Conservation (phyloP, 1,140 invertebrate species). For the Anoplolepis gracilipes region DNA sequence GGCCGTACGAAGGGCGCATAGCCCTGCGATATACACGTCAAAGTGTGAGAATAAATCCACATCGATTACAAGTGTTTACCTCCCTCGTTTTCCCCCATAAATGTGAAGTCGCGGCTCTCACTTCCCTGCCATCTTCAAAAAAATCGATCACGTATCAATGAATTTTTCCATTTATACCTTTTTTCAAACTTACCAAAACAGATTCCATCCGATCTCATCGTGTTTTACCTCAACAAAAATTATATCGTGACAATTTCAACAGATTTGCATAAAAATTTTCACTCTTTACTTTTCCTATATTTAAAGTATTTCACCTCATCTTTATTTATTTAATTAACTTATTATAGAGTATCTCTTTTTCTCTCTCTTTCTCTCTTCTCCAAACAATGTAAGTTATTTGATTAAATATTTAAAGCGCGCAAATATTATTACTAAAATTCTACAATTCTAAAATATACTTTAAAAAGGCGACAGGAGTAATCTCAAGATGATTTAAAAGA, state of each 20-base stretch:
- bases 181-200: not conserved
- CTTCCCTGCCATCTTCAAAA: not conserved
- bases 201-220: not conserved
- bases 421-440: no score
- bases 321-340: not conserved
- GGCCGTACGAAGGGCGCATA: not conserved
- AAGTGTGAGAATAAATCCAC: not conserved
- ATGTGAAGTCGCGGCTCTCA: not conserved
- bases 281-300: not conserved
- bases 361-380: no score
- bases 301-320: not conserved
- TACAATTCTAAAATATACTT: no score
- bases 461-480: not conserved
- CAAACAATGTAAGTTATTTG: no score
- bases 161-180: not conserved
- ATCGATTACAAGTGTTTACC: conserved; percentile 37
- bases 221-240: not conserved
- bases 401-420: no score
- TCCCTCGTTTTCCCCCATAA: conserved; percentile 10
- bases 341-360: no score
- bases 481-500: not conserved
- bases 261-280: not conserved
- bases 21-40: not conserved
- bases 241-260: not conserved
- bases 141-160: not conserved